Evolutionary conservation across 1,140 invertebrate species (phyloP).

Genomic region (Zelostemma sp.): DNA sequence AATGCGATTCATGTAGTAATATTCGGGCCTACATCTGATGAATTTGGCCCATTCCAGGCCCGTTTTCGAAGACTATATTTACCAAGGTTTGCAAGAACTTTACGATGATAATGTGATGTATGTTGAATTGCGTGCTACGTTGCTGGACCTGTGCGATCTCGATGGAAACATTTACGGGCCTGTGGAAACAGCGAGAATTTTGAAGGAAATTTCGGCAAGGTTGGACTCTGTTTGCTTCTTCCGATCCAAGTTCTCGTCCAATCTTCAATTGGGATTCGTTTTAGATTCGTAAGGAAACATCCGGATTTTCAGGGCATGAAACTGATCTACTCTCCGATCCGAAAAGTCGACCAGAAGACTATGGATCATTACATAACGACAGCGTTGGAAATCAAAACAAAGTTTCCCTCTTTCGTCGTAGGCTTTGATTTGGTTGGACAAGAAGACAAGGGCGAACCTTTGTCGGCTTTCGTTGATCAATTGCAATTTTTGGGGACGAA

Average conservation of each 20-base stretch:
- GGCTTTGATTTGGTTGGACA: constrained; percentile 77
- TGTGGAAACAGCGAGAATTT: constrained; percentile 72
- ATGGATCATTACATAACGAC: constrained; percentile 68
- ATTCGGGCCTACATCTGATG: no score
- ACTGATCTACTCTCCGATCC: constrained; percentile 78
- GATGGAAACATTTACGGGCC: constrained; percentile 73
- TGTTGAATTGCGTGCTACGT: constrained; percentile 76
- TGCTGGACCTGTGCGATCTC: constrained; percentile 75
- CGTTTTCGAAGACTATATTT: no score
- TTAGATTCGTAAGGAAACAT: constrained; percentile 71
- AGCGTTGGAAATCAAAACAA: constrained; percentile 61
- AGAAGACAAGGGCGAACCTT: constrained; percentile 70
- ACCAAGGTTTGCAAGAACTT: no score
- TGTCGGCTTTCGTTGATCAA: no score
- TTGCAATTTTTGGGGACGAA: no score
- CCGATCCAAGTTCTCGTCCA: no score
- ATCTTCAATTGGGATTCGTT: no score
- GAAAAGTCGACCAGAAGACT: constrained; percentile 58
- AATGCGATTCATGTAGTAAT: no score
- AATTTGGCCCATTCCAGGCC: no score
- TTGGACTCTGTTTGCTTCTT: constrained; percentile 11
- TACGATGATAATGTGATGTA: no score
- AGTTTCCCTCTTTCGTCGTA: constrained; percentile 72
- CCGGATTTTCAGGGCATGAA: constrained; percentile 79
- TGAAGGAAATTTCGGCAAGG: constrained; percentile 72